Evolutionary conservation across 2,888 invertebrate species (phyloP), one percentile per base, ranked within the genome.

Genomic region (Osedax frankpressi): DNA sequence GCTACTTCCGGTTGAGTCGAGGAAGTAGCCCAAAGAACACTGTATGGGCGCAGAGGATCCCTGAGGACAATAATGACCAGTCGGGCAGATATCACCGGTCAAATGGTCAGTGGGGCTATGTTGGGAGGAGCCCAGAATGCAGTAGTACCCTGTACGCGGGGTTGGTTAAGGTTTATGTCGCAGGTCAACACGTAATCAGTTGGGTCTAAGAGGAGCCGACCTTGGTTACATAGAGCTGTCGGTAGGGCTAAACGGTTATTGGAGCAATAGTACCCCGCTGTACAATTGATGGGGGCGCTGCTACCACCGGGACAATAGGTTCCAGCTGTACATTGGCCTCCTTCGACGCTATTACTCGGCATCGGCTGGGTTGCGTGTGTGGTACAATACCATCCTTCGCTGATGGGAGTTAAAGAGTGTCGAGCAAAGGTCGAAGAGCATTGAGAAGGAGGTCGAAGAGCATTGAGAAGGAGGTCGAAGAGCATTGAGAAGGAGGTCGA

Each of bases 311-410:
- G 82, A 74, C 82, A 82, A 76, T 80, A 83, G 30, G 80, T 75
- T 1, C 83, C 82, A 1, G 73, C 63, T 3, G 44, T 29, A 76
- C 81, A 80, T 69, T 77, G 75, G 44, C 82, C 80, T 6, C 83
- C 83, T 76, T 81, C 79, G 0, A 71, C n/a, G 0, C 78, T 72
- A 68, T 79, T 76, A 2, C 78, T 80, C 0, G 83, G 82, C 77
- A 78, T 81, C 1, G 79, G 63, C 73, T 79, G 76, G 1, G 77
- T 78, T 11, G 82, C 78, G 0, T 81, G 81, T 2, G 76, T 79
- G 1, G 74, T 75, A 74, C 83, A 83, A 76, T 81, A 83, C 78
- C 79, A 83, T 11, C 82, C 82, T 65, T 78, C 79, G 75, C 81
- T 81, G 75, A 2, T 75, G 77, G 1, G 67, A 44, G n/a, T n/a